Conservation (phyloP, 2,888 invertebrate genomes). For the Branchellion lobata region DNA sequence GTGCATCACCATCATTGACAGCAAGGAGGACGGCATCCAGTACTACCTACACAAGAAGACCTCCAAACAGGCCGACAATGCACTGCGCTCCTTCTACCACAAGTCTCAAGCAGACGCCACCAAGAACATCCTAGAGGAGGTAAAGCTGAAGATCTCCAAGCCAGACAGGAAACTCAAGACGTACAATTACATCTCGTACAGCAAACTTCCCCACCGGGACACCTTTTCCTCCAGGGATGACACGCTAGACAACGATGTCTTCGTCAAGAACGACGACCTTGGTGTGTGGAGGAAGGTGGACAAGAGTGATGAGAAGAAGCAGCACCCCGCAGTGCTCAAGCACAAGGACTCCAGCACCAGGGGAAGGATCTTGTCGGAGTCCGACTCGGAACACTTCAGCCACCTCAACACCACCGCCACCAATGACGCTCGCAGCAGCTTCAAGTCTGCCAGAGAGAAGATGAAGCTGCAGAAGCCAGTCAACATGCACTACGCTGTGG, state of each 20-base stretch:
- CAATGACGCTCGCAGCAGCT: background rate
- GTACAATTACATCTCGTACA: conserved; percentile 50
- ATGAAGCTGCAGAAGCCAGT: background rate
- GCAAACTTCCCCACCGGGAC: conserved; percentile 56
- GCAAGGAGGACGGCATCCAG: conserved; percentile 58
- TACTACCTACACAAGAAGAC: conserved; percentile 57
- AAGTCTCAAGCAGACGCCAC: conserved; percentile 48
- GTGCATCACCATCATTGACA: conserved; percentile 31
- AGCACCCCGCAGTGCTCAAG: background rate
- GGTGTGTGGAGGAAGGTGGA: conserved; percentile 34
- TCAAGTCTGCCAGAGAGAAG: background rate
- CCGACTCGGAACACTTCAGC: conserved; percentile 2
- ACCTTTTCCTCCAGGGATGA: conserved; percentile 62
- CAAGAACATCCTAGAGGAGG: conserved; percentile 45
- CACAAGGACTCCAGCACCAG: background rate
- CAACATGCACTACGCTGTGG: background rate
- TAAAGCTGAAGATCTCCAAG: conserved; percentile 39
- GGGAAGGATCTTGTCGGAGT: background rate
- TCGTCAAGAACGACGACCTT: conserved; percentile 37
- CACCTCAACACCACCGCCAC: background rate
- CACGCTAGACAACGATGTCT: conserved; percentile 55
- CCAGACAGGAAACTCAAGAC: conserved; percentile 42
- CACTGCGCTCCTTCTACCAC: background rate
- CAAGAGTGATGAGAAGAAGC: background rate
- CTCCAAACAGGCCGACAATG: background rate